phyloP scores from a whole-genome alignment of 2,888 invertebrate species.

The Rhaphigaster nebulosa region DNA sequence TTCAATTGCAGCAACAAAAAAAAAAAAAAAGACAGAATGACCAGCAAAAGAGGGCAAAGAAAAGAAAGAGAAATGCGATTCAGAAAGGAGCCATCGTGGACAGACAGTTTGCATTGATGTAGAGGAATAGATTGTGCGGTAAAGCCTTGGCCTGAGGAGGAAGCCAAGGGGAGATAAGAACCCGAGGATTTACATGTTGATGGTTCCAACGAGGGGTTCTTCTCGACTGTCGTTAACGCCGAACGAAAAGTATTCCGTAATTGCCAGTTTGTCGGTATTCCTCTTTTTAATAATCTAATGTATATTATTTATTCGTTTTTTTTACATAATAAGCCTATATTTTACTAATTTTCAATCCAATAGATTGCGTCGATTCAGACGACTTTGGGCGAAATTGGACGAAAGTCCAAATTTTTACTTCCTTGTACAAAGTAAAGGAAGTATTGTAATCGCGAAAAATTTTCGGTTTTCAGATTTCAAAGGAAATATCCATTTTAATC shows the following conservation, averaged over 20 bases:
- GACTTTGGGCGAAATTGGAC: no score
- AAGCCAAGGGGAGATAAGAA: slow-evolving; percentile 1
- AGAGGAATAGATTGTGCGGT: slow-evolving; percentile 12
- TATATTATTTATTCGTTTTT: no score
- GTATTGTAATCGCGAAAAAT: no score
- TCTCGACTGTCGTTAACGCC: not conserved
- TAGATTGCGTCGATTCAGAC: no score
- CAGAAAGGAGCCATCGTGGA: not conserved
- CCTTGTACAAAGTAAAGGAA: no score
- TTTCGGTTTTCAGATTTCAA: no score
- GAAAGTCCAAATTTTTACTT: no score
- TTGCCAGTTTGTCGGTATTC: not conserved
- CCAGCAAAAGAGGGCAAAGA: not conserved
- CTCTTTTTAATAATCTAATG: not conserved
- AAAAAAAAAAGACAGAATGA: not conserved
- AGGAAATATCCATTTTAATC: no score
- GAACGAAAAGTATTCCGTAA: not conserved
- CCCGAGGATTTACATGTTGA: slow-evolving; percentile 24
- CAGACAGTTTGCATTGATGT: slow-evolving; percentile 39
- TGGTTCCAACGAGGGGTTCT: not conserved
- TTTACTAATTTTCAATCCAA: no score
- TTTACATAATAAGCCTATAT: no score
- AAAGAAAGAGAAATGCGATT: not conserved
- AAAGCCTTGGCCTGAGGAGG: not conserved
- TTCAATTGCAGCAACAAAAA: not conserved